Evolutionary conservation across 1,140 invertebrate species (phyloP), one percentile per base, ranked within the genome.

Genomic region (Zaprionus nigranus): DNA sequence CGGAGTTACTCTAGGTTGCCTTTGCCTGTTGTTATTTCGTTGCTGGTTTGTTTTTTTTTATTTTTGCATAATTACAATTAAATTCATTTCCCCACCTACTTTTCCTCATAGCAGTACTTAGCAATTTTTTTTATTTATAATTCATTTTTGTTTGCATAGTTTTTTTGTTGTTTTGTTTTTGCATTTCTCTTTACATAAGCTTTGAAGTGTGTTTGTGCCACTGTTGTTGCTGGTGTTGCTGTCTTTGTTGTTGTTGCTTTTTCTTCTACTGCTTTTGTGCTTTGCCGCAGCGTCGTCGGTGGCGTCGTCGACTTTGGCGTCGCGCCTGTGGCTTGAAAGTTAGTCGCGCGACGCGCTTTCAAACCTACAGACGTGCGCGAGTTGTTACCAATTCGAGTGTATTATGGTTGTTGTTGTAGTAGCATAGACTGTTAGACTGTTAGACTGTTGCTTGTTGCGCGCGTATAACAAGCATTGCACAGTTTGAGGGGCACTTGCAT

Each of bases 321-420:
- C 79, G 67, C 65, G 46, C 63, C 38, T 49, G 51, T 64, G 56
- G 62, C 78, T 68, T 78, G 78, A 75, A 71, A 58, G 80, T 75
- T 74, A 73, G 67, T 76, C 62, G 80, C 81, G 80, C 82, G 72
- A 67, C 71, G 87, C 79, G 79, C 83, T 87, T 81, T 66, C 75
- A 79, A 81, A 84, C 66, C 59, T 54, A 63, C 85, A 62, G 85
- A 84, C 85, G 84, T 90, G 75, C 30, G 78, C 30, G 61, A 24
- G 20, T 72, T 61, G 20, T 64, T 69, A 40, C 53, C 58, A n/a
- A n/a, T 28, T 28, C 6, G 26, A 28, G 6, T 28, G 6, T 26
- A 4, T 26, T 34, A 3, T 34, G 3, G 30, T 34, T 34, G 30
- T 34, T 46, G 36, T 40, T 34, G 30, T 38, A 13, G 34, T 49